Percentiles rank a stretch among this genome's conserved stretches.
Evolutionary conservation across 2,888 invertebrate genomes (phyloP).

Genomic region (Phorcus lineatus): DNA sequence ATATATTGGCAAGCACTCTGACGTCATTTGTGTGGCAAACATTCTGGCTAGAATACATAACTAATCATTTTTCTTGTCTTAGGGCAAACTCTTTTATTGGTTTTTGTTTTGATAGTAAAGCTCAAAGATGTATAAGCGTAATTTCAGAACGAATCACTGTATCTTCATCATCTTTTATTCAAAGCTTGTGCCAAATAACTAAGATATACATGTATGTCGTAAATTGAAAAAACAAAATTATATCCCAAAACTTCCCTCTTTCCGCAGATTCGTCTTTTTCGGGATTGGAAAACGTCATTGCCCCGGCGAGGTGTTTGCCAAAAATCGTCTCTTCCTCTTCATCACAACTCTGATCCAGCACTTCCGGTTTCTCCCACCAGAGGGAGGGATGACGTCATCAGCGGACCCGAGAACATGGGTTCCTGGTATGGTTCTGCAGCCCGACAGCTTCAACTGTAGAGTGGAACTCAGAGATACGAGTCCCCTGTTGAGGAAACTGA

Average conservation of each 20-base stretch:
- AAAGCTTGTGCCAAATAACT: too few species aligned
- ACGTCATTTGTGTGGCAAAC: too few species aligned
- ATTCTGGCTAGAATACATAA: too few species aligned
- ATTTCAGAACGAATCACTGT: too few species aligned
- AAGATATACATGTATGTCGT: too few species aligned
- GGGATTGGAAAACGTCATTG: conserved; percentile 30
- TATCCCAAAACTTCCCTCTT: background rate
- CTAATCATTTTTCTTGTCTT: too few species aligned
- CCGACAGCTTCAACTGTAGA: background rate
- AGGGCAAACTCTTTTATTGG: too few species aligned
- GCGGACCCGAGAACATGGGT: conserved; percentile 24
- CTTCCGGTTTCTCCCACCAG: conserved; percentile 32
- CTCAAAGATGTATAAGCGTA: too few species aligned
- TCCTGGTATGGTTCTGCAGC: conserved; percentile 21
- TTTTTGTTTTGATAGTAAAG: too few species aligned
- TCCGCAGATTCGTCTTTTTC: conserved; percentile 27
- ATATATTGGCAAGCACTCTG: too few species aligned
- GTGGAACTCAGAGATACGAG: conserved; percentile 15
- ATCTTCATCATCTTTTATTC: too few species aligned
- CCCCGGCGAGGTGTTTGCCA: conserved; percentile 30
- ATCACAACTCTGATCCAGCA: conserved; percentile 29
- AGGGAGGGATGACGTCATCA: conserved; percentile 14
- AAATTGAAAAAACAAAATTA: too few species aligned
- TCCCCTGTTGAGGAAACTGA: background rate
- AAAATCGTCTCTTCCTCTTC: conserved; percentile 27